Conservation (phyloP, 2,797 vertebrate species). For the Gila robusta region DNA sequence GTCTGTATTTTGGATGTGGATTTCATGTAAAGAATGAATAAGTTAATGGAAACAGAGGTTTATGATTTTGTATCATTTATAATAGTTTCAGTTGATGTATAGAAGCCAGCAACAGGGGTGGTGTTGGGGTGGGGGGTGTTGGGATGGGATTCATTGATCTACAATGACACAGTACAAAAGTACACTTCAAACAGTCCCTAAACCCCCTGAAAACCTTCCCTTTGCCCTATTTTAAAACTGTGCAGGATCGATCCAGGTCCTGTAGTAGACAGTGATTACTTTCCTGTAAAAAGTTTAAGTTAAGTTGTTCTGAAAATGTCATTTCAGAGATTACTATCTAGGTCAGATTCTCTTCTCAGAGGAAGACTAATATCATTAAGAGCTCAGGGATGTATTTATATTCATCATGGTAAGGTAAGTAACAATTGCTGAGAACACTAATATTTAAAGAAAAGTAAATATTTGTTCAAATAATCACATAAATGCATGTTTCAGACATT, state of each 20-base stretch:
- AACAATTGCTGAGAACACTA: not conserved
- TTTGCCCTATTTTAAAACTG: conserved; percentile 42
- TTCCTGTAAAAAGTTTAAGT: conserved; percentile 22
- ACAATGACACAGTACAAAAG: conserved; percentile 1
- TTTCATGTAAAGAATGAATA: not conserved
- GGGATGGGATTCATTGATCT: not conserved
- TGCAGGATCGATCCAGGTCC: conserved; percentile 32
- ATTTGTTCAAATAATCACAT: not conserved
- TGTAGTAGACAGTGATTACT: conserved; percentile 40
- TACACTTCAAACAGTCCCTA: not conserved
- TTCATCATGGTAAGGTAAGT: conserved; percentile 53
- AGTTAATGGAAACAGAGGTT: not conserved
- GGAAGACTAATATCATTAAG: conserved; percentile 36
- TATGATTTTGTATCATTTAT: not conserved
- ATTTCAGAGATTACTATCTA: conserved; percentile 49
- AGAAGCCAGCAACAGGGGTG: too few species aligned
- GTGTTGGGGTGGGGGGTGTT: too few species aligned
- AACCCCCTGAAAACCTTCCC: conserved; percentile 22
- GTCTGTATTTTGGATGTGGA: not conserved
- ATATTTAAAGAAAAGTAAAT: not conserved
- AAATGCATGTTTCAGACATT: not conserved
- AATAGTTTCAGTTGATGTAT: not conserved
- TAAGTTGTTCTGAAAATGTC: conserved; percentile 42
- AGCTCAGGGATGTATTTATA: conserved; percentile 19
- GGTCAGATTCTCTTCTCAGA: conserved; percentile 53